Conservation (phyloP, 2,113 vertebrate genomes). For the Emydura subglobosa region DNA sequence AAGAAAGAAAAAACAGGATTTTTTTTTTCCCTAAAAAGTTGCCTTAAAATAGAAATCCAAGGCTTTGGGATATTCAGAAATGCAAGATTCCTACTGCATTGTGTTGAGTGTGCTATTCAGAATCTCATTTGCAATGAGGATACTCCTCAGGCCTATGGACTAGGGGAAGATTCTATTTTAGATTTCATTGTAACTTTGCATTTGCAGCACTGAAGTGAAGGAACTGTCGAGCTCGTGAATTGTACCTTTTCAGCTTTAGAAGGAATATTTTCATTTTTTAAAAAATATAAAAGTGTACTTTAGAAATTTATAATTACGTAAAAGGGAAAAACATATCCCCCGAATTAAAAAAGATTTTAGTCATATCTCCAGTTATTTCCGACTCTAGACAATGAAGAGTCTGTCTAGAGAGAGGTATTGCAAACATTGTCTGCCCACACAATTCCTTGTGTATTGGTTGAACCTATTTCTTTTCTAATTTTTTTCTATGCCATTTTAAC, state of each 20-base stretch:
- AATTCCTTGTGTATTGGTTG: fast-evolving
- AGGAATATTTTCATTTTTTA: neutral
- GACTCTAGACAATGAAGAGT: neutral
- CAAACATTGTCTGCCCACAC: neutral
- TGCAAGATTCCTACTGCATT: slow-evolving; percentile 20
- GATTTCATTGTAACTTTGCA: slow-evolving; percentile 21
- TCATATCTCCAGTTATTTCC: neutral
- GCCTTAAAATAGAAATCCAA: neutral
- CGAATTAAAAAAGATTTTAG: neutral
- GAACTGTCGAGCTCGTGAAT: neutral
- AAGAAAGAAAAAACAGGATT: neutral
- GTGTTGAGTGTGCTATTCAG: neutral
- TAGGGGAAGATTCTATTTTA: slow-evolving; percentile 48
- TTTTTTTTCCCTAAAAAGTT: neutral
- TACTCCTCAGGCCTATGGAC: neutral
- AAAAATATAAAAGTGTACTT: neutral
- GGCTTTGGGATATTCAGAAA: neutral
- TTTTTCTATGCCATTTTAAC: neutral
- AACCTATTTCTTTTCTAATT: neutral
- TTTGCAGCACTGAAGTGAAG: slow-evolving; percentile 4
- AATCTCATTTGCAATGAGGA: slow-evolving; percentile 25
- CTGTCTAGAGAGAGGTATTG: neutral
- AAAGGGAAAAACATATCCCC: neutral
- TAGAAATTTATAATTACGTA: neutral
- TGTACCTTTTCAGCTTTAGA: neutral